Percentiles rank a stretch among this genome's conserved stretches.
Evolutionary conservation across 1,140 invertebrate species (phyloP).

Genomic region (Hydropsyche tenuis): DNA sequence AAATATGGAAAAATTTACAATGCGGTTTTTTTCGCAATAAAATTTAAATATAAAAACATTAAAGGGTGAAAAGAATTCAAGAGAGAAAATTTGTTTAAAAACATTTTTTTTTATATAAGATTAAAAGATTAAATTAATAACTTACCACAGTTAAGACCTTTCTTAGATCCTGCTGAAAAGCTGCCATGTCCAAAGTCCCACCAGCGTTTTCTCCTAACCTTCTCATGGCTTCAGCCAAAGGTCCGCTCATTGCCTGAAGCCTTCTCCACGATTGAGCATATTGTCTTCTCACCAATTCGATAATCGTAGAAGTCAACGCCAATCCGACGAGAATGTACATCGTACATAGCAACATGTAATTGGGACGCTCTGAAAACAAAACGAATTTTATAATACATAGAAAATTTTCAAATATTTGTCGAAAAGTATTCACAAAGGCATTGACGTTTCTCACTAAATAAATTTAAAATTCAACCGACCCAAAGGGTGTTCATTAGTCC

Average conservation of each 20-base stretch:
- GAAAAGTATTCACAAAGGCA: no score
- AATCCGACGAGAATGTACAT: conserved; percentile 93
- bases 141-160: conserved; percentile 70
- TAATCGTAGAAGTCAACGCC: conserved; percentile 93
- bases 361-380: conserved; percentile 73
- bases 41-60: no score
- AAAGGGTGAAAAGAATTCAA: no score
- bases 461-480: no score
- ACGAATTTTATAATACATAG: neutral
- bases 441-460: no score
- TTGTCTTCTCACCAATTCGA: conserved; percentile 84
- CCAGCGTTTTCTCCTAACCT: conserved; percentile 76
- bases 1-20: no score
- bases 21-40: no score
- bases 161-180: conserved; percentile 71
- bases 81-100: no score
- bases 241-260: conserved; percentile 77
- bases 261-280: conserved; percentile 86
- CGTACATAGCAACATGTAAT: conserved; percentile 89
- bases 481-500: no score
- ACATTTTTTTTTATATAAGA: no score
- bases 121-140: no score
- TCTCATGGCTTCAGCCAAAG: conserved; percentile 77
- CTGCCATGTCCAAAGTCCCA: conserved; percentile 68
- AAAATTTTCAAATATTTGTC: no score